Conservation (phyloP, 2,113 vertebrate species). For the Strix aluco region DNA sequence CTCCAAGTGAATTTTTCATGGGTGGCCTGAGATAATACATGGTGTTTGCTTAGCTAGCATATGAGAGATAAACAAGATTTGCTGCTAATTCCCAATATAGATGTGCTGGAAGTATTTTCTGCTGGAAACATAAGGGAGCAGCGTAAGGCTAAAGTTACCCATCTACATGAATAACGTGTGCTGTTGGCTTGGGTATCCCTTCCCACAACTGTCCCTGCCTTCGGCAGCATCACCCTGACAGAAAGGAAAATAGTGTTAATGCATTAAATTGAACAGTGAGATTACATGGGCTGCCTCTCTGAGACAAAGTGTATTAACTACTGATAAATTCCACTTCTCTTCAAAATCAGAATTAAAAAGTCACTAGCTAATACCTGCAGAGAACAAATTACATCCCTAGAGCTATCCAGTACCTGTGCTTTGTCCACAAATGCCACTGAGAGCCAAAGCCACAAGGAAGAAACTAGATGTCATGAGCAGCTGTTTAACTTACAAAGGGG, state of each 20-base stretch:
- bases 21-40: neutral
- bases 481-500: neutral
- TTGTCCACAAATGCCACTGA: neutral
- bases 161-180: neutral
- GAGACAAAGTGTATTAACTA: neutral
- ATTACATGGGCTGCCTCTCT: neutral
- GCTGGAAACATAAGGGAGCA: neutral
- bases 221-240: neutral
- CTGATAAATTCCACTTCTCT: constrained; percentile 3
- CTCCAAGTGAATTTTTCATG: neutral
- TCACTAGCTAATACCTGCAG: neutral
- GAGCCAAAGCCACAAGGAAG: neutral
- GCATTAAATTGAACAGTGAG: neutral
- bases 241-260: neutral
- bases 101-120: neutral
- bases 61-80: neutral
- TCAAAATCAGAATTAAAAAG: constrained; percentile 12
- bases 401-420: neutral
- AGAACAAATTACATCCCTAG: neutral
- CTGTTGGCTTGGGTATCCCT: neutral
- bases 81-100: neutral
- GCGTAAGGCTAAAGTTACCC: neutral
- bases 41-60: neutral
- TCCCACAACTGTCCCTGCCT: neutral
- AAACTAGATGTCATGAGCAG: rapidly evolving